These are phyloP conservation scores for Coranthus polyacanthus DNA, from an alignment of 2,797 vertebrate species.

Conservation along the genomic window DNA sequence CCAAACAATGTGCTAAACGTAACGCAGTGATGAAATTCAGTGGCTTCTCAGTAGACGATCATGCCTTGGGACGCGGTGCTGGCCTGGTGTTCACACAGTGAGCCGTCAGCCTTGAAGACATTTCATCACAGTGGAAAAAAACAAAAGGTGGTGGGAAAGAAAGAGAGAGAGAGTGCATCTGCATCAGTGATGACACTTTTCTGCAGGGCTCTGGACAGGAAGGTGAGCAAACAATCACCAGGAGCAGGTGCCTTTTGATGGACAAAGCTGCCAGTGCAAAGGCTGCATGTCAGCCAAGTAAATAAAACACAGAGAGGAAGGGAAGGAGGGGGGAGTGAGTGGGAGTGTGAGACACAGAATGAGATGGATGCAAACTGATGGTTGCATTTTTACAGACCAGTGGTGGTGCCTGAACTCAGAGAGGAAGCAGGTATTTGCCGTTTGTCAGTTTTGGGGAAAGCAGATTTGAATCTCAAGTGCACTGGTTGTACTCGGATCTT, in stretches of 20 bases:
- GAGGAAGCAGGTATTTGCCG: slow-evolving; percentile 5
- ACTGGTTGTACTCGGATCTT: slow-evolving; percentile 7
- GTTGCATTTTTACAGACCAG: slow-evolving; percentile 39
- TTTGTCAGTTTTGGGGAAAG: neutral
- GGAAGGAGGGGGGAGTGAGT: neutral
- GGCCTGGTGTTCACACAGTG: slow-evolving; percentile 46
- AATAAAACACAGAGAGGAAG: slow-evolving; percentile 52
- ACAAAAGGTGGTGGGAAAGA: slow-evolving; percentile 44
- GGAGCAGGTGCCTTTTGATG: slow-evolving; percentile 83
- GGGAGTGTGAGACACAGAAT: slow-evolving; percentile 19
- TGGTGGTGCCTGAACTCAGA: slow-evolving; percentile 29
- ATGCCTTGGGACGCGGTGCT: slow-evolving; percentile 9
- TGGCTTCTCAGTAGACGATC: slow-evolving; percentile 6
- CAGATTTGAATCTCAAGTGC: neutral
- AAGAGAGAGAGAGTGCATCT: slow-evolving; percentile 1
- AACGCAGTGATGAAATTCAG: slow-evolving; percentile 19
- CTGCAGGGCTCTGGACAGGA: slow-evolving; percentile 69
- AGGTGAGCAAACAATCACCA: slow-evolving; percentile 80
- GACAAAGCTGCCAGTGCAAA: no score
- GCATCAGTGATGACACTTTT: slow-evolving; percentile 65
- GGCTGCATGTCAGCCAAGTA: slow-evolving; percentile 75
- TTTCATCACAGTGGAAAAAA: slow-evolving; percentile 52
- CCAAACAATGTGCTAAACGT: neutral
- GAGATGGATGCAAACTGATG: slow-evolving; percentile 62
- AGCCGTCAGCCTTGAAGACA: slow-evolving; percentile 36